Evolutionary conservation across 2,797 vertebrate species (phyloP).

Genomic region (Pangasius sanitwongsei): DNA sequence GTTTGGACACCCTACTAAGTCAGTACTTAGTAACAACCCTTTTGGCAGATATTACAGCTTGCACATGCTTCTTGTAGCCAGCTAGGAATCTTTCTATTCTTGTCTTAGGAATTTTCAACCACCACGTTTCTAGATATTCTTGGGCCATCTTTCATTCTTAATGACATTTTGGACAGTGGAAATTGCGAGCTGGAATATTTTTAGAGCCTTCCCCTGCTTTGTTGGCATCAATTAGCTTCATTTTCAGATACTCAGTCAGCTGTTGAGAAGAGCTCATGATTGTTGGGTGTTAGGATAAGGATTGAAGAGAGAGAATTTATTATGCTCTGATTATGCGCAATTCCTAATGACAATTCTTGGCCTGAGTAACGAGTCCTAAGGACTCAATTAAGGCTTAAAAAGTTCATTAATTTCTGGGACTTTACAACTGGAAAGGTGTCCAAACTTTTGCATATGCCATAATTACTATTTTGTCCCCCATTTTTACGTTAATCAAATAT

Average conservation of each 20-base stretch:
- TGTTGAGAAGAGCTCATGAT: background rate
- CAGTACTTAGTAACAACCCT: background rate
- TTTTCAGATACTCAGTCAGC: background rate
- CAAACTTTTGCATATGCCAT: background rate
- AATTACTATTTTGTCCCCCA: background rate
- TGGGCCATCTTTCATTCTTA: background rate
- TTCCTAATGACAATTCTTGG: background rate
- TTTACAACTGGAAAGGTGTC: background rate
- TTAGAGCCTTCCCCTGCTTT: background rate
- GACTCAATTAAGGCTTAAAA: background rate
- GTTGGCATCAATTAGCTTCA: background rate
- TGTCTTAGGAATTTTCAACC: background rate
- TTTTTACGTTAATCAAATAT: background rate
- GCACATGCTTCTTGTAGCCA: background rate
- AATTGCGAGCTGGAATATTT: background rate
- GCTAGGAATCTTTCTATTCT: background rate
- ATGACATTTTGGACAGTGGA: constrained; percentile 10
- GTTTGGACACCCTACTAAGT: background rate
- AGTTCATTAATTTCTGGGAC: background rate
- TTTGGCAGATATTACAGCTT: background rate
- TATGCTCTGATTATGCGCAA: background rate
- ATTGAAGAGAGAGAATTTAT: background rate
- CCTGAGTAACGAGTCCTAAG: background rate
- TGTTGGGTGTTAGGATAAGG: background rate
- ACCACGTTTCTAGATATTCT: constrained; percentile 1